Evolutionary conservation across 2,113 vertebrate species (phyloP), one percentile per base, ranked within the genome.

Genomic region (Etheostoma spectabile): DNA sequence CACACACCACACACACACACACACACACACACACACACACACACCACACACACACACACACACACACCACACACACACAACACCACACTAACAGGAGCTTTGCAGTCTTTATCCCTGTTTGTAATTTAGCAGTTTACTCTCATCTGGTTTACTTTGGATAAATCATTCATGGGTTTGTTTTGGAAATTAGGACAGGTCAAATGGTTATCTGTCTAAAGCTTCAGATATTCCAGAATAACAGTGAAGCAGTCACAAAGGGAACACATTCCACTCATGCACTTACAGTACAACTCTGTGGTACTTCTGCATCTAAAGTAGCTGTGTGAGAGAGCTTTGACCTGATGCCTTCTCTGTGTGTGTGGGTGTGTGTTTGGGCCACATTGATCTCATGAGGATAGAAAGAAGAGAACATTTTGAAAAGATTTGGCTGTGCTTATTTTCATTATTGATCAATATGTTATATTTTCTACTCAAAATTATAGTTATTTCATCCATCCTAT

Each of bases 101-200:
- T 74, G 64, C 82, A 48, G 66, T 49, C 8, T 56, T 79, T 84
- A 82, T 83, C 75, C 77, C 38, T 72, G 65, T 76, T 74, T 63
- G 70, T 62, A 72, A 69, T 79, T 77, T 78, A 73, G 80, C 56
- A 18, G 33, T 53, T 13, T 56, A 19, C 52, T 80, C 63, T 90
- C 74, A 88, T 86, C 79, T 66, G 64, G 52, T 83, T 87, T 83
- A 85, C 61, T 61, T 77, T 85, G 33, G 74, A 76, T 83, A 69
- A 90, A 88, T 83, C 66, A 64, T 65, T 71, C 1, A 60, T 77
- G 52, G 48, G 77, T 88, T 85, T 83, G 52, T 79, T 88, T 77
- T 88, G 53, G 65, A 86, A 60, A 61, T 64, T 19, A 76, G 72
- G 57, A 35, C 66, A 53, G 56, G 45, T 78, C 66, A 35, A 75